Evolutionary conservation across 30 jellyfish, hydroid and myxozoan species (phyloP).

Genomic region (Hydra vulgaris): DNA sequence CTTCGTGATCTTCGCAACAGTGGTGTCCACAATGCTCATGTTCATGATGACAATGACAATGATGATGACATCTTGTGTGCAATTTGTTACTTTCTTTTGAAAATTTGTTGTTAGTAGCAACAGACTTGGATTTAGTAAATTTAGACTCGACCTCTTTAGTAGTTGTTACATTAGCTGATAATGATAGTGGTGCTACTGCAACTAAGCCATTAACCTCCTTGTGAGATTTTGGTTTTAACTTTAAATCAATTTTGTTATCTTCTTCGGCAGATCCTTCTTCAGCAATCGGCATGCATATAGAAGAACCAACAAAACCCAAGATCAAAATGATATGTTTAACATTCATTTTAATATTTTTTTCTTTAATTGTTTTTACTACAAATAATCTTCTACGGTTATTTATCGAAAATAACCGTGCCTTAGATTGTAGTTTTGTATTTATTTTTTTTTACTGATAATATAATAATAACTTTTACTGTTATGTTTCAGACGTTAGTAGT

Average conservation of each 20-base stretch:
- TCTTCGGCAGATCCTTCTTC: constrained; percentile 6
- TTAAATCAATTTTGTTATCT: background rate
- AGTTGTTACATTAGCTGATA: background rate
- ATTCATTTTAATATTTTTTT: background rate
- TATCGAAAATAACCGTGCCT: too few relatives aligned
- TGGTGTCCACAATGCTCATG: constrained; percentile 52
- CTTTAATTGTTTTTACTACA: too few relatives aligned
- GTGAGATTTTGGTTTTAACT: background rate
- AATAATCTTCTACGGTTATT: too few relatives aligned
- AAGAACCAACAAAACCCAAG: background rate
- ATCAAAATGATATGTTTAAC: background rate
- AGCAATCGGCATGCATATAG: constrained; percentile 7
- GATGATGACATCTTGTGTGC: background rate
- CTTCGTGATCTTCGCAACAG: constrained; percentile 17
- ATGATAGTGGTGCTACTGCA: background rate
- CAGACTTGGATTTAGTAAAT: background rate
- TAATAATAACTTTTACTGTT: too few relatives aligned
- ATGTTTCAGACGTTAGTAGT: too few relatives aligned
- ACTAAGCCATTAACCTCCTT: background rate
- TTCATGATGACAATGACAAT: constrained; percentile 44
- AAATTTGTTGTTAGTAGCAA: background rate
- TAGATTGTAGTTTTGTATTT: too few relatives aligned
- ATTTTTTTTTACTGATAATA: too few relatives aligned
- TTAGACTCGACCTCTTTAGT: background rate
- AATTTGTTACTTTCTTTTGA: constrained; percentile 26